Conservation (phyloP, 2,888 invertebrate species). For the Neoascia interrupta region DNA sequence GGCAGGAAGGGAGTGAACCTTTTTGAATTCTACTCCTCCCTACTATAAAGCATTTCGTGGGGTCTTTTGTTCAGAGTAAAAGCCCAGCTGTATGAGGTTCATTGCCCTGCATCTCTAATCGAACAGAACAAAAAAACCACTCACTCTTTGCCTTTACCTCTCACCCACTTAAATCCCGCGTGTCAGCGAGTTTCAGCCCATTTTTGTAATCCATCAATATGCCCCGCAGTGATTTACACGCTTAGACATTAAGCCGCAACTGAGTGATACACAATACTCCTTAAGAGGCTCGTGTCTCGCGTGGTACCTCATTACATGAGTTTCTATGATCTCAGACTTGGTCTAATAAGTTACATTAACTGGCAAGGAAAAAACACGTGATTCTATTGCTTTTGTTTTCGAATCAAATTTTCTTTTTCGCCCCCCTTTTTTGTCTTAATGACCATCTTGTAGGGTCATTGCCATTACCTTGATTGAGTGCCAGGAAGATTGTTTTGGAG, state of each 20-base stretch:
- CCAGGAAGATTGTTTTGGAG: too few relatives aligned
- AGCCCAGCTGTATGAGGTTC: conserved; percentile 7
- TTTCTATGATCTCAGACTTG: conserved; percentile 8
- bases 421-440: conserved; percentile 24
- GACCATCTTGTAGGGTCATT: conserved; percentile 57
- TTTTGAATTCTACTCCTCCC: background rate
- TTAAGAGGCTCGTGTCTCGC: background rate
- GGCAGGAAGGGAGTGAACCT: conserved; percentile 10
- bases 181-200: conserved; percentile 14
- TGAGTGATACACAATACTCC: conserved; percentile 27
- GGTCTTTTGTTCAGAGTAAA: background rate
- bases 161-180: background rate
- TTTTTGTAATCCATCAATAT: conserved; percentile 53
- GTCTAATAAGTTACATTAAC: conserved; percentile 22
- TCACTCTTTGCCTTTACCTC: too few relatives aligned
- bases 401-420: conserved; percentile 11
- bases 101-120: conserved; percentile 9
- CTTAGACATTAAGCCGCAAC: background rate
- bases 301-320: conserved; percentile 30
- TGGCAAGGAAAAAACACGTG: conserved; percentile 27
- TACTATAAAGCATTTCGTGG: conserved; percentile 11
- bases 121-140: background rate
- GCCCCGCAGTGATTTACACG: conserved; percentile 6
- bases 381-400: conserved; percentile 8
- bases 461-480: too few relatives aligned